phyloP scores from a whole-genome alignment of 2,797 vertebrate genomes.

The Gallinago nigripennis region DNA sequence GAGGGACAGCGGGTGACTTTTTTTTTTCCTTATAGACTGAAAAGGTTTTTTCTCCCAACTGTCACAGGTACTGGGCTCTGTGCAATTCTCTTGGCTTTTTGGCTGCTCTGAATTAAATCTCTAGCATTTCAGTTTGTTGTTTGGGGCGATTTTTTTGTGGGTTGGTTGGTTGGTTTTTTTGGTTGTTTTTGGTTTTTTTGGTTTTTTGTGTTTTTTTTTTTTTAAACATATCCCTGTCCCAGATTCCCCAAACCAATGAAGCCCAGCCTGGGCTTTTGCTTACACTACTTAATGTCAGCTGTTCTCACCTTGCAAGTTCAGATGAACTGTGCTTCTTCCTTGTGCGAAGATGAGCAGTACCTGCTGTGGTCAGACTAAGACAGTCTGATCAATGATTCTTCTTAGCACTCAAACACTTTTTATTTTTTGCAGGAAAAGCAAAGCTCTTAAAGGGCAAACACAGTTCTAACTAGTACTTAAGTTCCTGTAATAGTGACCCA shows the following conservation, averaged over 20 bases:
- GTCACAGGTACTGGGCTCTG: neutral
- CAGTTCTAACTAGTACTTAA: neutral
- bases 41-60: neutral
- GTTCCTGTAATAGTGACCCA: neutral
- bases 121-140: neutral
- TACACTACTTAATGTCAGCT: neutral
- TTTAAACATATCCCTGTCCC: neutral
- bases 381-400: neutral
- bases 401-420: neutral
- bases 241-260: neutral
- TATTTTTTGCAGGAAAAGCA: neutral
- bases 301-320: neutral
- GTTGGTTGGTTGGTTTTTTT: too few relatives aligned
- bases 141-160: too few relatives aligned
- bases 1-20: neutral
- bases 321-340: neutral
- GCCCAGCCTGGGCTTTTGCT: neutral
- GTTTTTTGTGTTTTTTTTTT: too few relatives aligned
- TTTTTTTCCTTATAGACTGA: rapidly evolving
- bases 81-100: neutral
- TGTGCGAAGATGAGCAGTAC: neutral
- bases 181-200: too few relatives aligned
- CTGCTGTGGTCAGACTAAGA: neutral
- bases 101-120: neutral
- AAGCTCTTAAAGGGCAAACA: neutral